phyloP scores from a whole-genome alignment of 2,888 invertebrate genomes.

The Drosophila buzzatii region DNA sequence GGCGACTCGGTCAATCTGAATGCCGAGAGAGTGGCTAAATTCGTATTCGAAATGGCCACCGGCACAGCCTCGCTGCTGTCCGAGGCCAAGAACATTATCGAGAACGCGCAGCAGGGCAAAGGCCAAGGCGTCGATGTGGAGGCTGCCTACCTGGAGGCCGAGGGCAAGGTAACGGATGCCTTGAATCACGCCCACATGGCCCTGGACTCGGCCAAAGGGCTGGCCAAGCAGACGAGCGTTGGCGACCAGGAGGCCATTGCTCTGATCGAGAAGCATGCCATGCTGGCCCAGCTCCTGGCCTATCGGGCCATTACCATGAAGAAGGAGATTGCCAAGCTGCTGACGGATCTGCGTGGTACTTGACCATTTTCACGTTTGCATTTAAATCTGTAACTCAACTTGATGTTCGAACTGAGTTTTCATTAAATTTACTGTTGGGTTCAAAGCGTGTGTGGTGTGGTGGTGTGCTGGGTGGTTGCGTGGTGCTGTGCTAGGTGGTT shows the following conservation, averaged over 20 bases:
- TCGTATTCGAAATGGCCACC: slow-evolving; percentile 43
- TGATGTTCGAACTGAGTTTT: slow-evolving; percentile 36
- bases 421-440: slow-evolving; percentile 71
- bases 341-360: slow-evolving; percentile 36
- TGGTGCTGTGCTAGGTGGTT: neutral
- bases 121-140: slow-evolving; percentile 15
- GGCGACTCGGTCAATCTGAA: neutral
- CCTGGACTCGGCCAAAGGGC: slow-evolving; percentile 39
- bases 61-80: slow-evolving; percentile 47
- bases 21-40: slow-evolving; percentile 31
- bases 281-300: slow-evolving; percentile 59
- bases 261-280: slow-evolving; percentile 60
- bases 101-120: slow-evolving; percentile 3
- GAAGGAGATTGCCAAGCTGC: slow-evolving; percentile 53
- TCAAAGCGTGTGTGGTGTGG: slow-evolving; percentile 3
- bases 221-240: slow-evolving; percentile 23
- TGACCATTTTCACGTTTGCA: neutral
- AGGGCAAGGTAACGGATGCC: slow-evolving; percentile 41
- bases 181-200: slow-evolving; percentile 55
- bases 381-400: slow-evolving; percentile 19
- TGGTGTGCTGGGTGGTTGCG: neutral
- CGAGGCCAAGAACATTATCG: slow-evolving; percentile 44
- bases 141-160: slow-evolving; percentile 41
- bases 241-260: slow-evolving; percentile 26
- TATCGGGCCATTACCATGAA: slow-evolving; percentile 50